Conservation (phyloP, 2,888 invertebrate species). For the Amblyteles armatorius region DNA sequence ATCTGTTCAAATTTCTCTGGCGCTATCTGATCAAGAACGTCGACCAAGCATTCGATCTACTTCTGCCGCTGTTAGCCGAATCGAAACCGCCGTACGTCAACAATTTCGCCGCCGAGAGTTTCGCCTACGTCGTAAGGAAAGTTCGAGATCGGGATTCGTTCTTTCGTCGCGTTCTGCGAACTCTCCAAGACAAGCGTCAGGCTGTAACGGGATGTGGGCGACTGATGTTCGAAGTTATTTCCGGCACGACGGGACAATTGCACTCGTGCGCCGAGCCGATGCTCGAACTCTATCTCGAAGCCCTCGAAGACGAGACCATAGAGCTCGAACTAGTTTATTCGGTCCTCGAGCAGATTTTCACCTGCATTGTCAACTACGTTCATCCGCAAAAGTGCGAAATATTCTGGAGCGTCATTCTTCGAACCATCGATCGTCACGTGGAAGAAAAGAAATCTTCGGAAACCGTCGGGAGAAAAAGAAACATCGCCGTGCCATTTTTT, state of each 20-base stretch:
- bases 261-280: constrained; percentile 93
- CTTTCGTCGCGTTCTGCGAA: constrained; percentile 89
- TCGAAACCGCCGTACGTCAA: constrained; percentile 93
- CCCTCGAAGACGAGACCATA: constrained; percentile 85
- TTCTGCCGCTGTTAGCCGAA: constrained; percentile 92
- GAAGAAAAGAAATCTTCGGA: constrained; percentile 77
- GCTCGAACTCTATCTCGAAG: constrained; percentile 89
- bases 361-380: constrained; percentile 88
- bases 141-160: constrained; percentile 92
- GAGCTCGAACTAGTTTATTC: constrained; percentile 87
- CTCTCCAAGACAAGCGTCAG: constrained; percentile 88
- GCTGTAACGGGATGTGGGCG: constrained; percentile 93
- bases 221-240: constrained; percentile 94
- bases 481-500: constrained; percentile 85
- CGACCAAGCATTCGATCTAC: constrained; percentile 89
- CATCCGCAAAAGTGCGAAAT: constrained; percentile 88
- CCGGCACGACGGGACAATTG: constrained; percentile 93
- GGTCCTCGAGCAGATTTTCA: constrained; percentile 88
- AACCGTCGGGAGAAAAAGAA: constrained; percentile 76
- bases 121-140: constrained; percentile 97
- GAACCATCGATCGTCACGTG: constrained; percentile 75
- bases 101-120: constrained; percentile 98
- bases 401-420: constrained; percentile 88
- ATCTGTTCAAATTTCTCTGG: constrained; percentile 96
- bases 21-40: constrained; percentile 93